Conservation (phyloP, 2,888 invertebrate species). For the Mesorhabditis belari region DNA sequence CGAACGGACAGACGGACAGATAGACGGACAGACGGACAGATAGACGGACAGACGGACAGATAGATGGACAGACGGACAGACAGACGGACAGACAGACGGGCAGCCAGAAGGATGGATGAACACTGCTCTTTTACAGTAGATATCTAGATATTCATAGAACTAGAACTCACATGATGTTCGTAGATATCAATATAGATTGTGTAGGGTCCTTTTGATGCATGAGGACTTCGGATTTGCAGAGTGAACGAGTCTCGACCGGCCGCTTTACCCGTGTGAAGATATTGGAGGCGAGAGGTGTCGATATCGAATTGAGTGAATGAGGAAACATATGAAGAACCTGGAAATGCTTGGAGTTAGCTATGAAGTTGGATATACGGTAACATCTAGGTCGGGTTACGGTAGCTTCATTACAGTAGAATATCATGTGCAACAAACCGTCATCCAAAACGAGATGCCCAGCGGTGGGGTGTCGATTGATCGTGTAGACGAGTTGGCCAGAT, state of each 20-base stretch:
- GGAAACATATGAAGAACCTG: not conserved
- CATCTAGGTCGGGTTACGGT: no score
- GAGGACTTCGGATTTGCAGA: constrained; percentile 23
- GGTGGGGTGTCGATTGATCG: constrained; percentile 7
- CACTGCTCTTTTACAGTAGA: no score
- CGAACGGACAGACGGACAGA: no score
- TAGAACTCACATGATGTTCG: constrained; percentile 12
- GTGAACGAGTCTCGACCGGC: constrained; percentile 13
- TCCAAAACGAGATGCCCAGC: constrained; percentile 15
- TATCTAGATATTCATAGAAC: no score
- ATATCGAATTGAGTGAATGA: constrained; percentile 13
- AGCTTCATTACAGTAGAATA: no score
- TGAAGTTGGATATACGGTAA: no score
- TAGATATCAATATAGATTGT: constrained; percentile 19
- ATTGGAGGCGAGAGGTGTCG: constrained; percentile 14
- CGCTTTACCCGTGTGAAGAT: constrained; percentile 11
- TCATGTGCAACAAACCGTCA: not conserved
- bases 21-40: no score
- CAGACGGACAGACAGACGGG: no score
- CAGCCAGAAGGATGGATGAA: no score
- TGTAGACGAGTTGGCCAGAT: constrained; percentile 12
- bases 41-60: no score
- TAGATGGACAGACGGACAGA: no score
- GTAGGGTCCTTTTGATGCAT: constrained; percentile 20
- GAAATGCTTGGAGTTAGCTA: not conserved